Evolutionary conservation across 2,797 vertebrate species (phyloP).

Genomic region (Cossypha heuglini): DNA sequence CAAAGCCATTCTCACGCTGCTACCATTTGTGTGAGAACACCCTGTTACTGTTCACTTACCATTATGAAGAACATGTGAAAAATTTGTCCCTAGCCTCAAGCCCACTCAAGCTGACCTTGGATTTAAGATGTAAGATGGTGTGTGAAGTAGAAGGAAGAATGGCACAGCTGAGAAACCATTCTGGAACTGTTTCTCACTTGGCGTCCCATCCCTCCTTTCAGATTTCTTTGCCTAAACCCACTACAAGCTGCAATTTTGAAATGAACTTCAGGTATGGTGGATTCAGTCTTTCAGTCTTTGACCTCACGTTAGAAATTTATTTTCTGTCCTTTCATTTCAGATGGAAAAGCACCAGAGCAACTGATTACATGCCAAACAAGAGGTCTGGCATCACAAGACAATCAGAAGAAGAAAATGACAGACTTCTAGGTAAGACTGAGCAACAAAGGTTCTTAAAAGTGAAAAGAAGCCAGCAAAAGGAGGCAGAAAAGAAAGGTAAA

Average conservation of each 20-base stretch:
- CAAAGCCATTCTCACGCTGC: background rate
- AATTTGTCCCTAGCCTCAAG: background rate
- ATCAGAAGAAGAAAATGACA: background rate
- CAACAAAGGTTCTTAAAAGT: background rate
- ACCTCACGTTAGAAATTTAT: background rate
- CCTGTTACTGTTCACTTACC: background rate
- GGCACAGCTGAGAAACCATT: background rate
- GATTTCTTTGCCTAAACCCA: background rate
- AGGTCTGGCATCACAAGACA: background rate
- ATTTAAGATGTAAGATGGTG: background rate
- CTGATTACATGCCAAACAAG: background rate
- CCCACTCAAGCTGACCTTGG: background rate
- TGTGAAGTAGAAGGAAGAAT: background rate
- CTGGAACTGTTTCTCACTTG: background rate
- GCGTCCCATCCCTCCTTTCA: accelerated
- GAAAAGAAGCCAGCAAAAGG: background rate
- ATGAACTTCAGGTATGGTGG: background rate
- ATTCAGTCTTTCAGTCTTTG: background rate
- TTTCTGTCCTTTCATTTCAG: background rate
- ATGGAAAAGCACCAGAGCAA: background rate
- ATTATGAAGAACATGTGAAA: background rate
- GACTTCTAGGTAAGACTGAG: background rate
- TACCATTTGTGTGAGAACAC: background rate
- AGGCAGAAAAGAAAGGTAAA: background rate
- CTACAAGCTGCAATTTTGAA: background rate